phyloP scores from a whole-genome alignment of 1,140 invertebrate genomes.

The Tetramorium alpestre region DNA sequence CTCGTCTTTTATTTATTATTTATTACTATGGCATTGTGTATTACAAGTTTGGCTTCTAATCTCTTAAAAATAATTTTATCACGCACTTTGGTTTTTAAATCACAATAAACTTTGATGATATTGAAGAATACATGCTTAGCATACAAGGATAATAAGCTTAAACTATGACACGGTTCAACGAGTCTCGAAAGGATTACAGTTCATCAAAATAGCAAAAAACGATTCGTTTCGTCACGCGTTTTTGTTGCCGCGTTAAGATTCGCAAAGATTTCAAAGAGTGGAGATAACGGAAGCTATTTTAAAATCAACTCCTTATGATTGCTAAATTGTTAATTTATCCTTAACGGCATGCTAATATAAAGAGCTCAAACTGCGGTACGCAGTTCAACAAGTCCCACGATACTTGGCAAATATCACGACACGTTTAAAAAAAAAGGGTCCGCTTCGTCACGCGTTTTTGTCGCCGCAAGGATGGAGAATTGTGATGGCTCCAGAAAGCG shows the following conservation, averaged over 20 bases:
- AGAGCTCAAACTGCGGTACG: not conserved
- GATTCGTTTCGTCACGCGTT: slow-evolving; percentile 51
- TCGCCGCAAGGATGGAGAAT: slow-evolving; percentile 15
- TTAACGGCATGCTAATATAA: slow-evolving; percentile 4
- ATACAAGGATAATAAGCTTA: slow-evolving; percentile 57
- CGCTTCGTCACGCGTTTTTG: slow-evolving; percentile 62
- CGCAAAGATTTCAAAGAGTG: not conserved
- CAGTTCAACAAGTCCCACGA: slow-evolving; percentile 62
- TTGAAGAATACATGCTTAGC: not conserved
- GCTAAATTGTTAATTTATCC: slow-evolving; percentile 19
- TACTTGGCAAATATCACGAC: slow-evolving; percentile 57
- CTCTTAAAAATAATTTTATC: too few species aligned
- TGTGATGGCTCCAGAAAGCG: too few species aligned
- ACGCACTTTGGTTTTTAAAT: not conserved
- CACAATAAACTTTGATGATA: not conserved
- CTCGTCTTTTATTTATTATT: not conserved
- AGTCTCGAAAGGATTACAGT: slow-evolving; percentile 49
- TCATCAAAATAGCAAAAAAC: slow-evolving; percentile 46
- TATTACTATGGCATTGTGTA: not conserved
- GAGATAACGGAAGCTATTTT: not conserved
- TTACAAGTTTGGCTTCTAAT: too few species aligned
- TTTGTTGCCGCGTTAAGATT: slow-evolving; percentile 33
- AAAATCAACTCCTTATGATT: not conserved
- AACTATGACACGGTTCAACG: slow-evolving; percentile 42
- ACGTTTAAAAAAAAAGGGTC: slow-evolving; percentile 48